Conservation (phyloP, 2,888 invertebrate genomes). For the Caenorhabditis sp. region DNA sequence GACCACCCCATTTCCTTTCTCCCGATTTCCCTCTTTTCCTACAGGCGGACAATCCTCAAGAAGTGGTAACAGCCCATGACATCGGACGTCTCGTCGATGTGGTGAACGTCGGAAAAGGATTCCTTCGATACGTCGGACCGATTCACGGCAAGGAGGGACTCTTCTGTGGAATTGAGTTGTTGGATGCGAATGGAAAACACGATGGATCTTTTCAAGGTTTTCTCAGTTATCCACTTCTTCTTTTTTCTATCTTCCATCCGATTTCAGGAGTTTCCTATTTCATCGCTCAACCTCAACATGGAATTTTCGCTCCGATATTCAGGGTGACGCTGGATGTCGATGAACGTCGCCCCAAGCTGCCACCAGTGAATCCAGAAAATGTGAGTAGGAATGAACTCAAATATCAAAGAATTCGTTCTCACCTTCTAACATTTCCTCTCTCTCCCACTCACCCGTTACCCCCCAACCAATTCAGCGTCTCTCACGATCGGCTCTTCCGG, state of each 20-base stretch:
- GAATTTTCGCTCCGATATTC: conserved; percentile 87
- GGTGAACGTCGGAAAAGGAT: conserved; percentile 82
- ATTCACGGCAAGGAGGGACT: conserved; percentile 86
- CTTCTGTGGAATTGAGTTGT: conserved; percentile 87
- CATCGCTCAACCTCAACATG: conserved; percentile 86
- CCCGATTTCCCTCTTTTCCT: conserved; percentile 12
- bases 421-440: neutral
- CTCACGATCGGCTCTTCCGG: conserved; percentile 72
- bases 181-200: conserved; percentile 87
- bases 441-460: neutral
- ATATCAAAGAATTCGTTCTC: too few relatives aligned
- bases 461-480: conserved; percentile 65
- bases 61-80: conserved; percentile 68
- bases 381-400: too few relatives aligned
- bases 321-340: conserved; percentile 55
- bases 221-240: neutral
- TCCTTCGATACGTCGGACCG: conserved; percentile 86
- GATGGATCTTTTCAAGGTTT: conserved; percentile 85
- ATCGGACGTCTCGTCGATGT: conserved; percentile 70
- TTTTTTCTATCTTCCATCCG: neutral
- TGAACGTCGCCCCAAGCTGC: conserved; percentile 44
- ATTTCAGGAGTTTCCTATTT: conserved; percentile 87
- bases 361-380: conserved; percentile 18
- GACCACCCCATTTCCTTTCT: neutral
- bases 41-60: conserved; percentile 68